phyloP scores from a whole-genome alignment of 2,888 invertebrate species.

The Hetaerina titia region DNA sequence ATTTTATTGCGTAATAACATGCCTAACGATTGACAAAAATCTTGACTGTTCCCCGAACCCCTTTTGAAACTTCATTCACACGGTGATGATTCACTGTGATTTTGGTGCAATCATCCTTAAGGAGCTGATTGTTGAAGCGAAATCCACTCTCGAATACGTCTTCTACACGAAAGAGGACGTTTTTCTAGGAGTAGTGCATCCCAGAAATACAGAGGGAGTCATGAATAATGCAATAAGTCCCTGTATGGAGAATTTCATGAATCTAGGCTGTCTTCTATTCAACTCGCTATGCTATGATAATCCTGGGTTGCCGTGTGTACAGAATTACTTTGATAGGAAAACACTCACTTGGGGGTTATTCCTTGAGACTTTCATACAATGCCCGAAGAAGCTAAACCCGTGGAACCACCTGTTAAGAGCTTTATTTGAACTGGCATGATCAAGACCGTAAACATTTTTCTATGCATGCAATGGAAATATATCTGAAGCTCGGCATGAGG shows the following conservation, averaged over 20 bases:
- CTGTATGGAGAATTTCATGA: neutral
- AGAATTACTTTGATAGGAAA: neutral
- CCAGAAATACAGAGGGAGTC: neutral
- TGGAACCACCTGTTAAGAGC: slow-evolving; percentile 58
- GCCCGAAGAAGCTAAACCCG: slow-evolving; percentile 4
- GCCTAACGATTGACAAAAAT: too few relatives aligned
- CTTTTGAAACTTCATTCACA: too few relatives aligned
- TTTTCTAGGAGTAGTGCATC: neutral
- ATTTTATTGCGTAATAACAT: too few relatives aligned
- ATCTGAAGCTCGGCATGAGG: neutral
- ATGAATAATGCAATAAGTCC: neutral
- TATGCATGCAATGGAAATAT: neutral
- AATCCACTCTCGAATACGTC: neutral
- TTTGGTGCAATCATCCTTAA: neutral
- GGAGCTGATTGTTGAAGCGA: neutral
- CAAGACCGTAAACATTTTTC: slow-evolving; percentile 1
- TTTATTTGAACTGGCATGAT: slow-evolving; percentile 15
- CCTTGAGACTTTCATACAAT: neutral
- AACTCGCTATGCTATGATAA: neutral
- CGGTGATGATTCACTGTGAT: neutral
- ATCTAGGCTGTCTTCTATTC: neutral
- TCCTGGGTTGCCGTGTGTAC: neutral
- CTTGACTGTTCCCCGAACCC: too few relatives aligned
- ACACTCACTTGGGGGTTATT: neutral
- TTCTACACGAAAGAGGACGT: neutral